phyloP scores from a whole-genome alignment of 2,797 vertebrate species.

The Danionella dracula region DNA sequence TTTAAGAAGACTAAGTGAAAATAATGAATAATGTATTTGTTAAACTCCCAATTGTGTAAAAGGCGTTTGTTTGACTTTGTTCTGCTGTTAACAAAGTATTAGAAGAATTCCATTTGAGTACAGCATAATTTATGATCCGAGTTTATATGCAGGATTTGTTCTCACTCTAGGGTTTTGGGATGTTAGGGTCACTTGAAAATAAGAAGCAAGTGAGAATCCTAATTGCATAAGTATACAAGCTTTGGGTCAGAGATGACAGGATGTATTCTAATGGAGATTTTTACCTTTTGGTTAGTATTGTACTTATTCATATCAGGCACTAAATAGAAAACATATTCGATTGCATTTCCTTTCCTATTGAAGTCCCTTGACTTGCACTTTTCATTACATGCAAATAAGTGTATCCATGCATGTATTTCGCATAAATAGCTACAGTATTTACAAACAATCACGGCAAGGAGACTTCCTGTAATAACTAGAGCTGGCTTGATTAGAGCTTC shows the following conservation, averaged over 20 bases:
- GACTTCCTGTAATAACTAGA: not conserved
- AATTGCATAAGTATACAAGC: not conserved
- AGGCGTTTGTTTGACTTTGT: too few species aligned
- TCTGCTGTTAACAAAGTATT: not conserved
- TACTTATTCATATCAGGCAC: not conserved
- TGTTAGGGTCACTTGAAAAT: not conserved
- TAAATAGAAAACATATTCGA: not conserved
- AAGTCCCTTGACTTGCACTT: not conserved
- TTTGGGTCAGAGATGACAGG: not conserved
- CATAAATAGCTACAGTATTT: not conserved
- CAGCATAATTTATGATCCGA: not conserved
- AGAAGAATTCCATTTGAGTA: not conserved
- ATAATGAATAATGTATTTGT: too few species aligned
- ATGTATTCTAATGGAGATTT: slow-evolving; percentile 17
- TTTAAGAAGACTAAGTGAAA: too few species aligned
- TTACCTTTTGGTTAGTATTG: slow-evolving; percentile 18
- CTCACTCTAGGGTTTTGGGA: not conserved
- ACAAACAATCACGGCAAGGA: not conserved
- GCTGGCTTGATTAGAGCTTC: not conserved
- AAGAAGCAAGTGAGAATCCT: not conserved
- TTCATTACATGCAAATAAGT: slow-evolving; percentile 5
- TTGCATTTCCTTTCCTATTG: not conserved
- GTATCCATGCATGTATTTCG: not conserved
- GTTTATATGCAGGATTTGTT: not conserved
- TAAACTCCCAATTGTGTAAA: too few species aligned